Base-by-base conservation (phyloP, 2,888 invertebrate genomes). In the Hypomecis atomaria region DNA sequence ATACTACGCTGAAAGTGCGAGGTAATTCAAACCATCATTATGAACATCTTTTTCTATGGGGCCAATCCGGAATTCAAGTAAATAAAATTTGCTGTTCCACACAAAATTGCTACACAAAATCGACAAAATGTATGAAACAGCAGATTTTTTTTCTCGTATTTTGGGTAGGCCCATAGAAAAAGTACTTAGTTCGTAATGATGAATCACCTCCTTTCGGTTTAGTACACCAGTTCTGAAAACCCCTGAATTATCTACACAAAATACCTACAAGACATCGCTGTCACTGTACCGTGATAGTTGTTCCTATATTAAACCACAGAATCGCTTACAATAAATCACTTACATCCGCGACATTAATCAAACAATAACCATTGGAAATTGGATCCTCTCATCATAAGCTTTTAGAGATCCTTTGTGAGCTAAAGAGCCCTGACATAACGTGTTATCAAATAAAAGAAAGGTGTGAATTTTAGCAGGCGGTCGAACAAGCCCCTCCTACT, bases 371-470 rank as follows among this genome's bases (percentile, higher is more conserved):
- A 72, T 75, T 75, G 78, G 88, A 86, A 87, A 90, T 87, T 86
- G 85, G 86, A 88, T 85, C 85, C 85, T 78, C 79, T 88, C 89
- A 92, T 92, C 89, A 87, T 83, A 86, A 87, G 88, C 92, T 92
- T 92, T 92, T 91, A 92, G 86, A 85, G 87, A 82, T 84, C 89
- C 83, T 88, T 92, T 92, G 89, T 92, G 85, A 82, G 81, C 84
- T 85, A 86, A 90, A 91, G 89, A 88, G 87, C 86, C 83, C 89
- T 89, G 89, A 90, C 87, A 90, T 90, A 90, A 90, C 87, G 87
- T 87, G 88, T 89, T 92, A 91, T 88, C 92, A 91, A 92, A 92
- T 91, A 91, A 90, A 91, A 90, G 91, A 91, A 92, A 92, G 92
- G 92, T 92, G 92, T 91, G 90, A 92, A 92, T 89, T 89, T 90